Evolutionary conservation across 2,888 invertebrate genomes (phyloP), one percentile per base, ranked within the genome.

Genomic region (Drosophila austrosaltans): DNA sequence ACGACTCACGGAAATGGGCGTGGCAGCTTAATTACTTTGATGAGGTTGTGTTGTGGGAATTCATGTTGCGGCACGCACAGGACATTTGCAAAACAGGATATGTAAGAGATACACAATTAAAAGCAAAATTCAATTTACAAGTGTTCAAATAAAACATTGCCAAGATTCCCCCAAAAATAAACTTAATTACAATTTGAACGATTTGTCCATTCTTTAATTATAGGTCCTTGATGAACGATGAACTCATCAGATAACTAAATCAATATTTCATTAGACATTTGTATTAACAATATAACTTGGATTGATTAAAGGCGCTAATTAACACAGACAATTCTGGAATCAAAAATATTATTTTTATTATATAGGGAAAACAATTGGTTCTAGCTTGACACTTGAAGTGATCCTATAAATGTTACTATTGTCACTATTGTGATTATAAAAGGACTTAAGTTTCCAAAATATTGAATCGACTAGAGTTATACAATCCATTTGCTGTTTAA

Each of bases 1-100:
- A 69, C 39, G 58, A 44, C 53, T 30, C 39, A 53, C 40, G 32
- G 59, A 22, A 10, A 63, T 62, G 56, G 73, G 66, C 63, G 66
- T 76, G 72, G 53, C 71, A 48, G 75, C 72, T 75, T 75, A 75
- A 72, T 72, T 72, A 68, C 75, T 57, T 20, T 57, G 57, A 39
- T 57, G 57, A 57, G 57, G 57, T 57, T 57, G 22, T 22, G 20
- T 22, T 57, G 57, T n/a, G 57, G 57, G 57, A 39, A 39, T 57
- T 39, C 22, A 39, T 16, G 57, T 57, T 57, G 39, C 57, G 39
- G 36, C 36, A 20, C 36, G 39, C 22, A 57, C 12, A 57, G 22
- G 39, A 57, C 54, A 54, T 54, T 30, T n/a, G 6, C 54, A 30
- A 30, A 54, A 48, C 48, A 20, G 48, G 48, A 48, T 48, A 25